phyloP scores from a whole-genome alignment of 2,797 vertebrate species.

The Falco novaeseelandiae region DNA sequence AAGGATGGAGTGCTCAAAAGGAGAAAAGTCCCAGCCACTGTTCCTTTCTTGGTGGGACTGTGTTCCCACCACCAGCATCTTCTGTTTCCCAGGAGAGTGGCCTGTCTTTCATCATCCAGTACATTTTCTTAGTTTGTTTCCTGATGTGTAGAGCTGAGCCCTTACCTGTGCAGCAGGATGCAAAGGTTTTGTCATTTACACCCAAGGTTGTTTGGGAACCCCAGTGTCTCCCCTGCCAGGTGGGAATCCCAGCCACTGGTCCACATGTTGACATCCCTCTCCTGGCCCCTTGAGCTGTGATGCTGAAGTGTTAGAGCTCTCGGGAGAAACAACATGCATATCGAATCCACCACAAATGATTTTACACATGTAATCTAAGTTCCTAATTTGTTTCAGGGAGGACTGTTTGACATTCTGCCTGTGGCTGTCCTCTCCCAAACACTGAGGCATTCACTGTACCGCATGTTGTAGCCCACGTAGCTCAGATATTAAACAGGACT shows the following conservation, averaged over 20 bases:
- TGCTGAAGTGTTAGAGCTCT: not conserved
- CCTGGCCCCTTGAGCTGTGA: not conserved
- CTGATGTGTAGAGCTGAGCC: not conserved
- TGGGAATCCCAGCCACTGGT: not conserved
- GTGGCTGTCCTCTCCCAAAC: not conserved
- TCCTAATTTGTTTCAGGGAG: not conserved
- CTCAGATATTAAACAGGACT: not conserved
- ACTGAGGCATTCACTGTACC: not conserved
- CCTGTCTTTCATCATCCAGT: not conserved
- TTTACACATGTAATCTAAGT: not conserved
- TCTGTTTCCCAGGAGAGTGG: not conserved
- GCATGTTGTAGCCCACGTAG: not conserved
- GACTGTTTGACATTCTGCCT: not conserved
- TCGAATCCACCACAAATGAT: not conserved
- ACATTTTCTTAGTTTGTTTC: not conserved
- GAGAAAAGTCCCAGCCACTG: not conserved
- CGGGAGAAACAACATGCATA: not conserved
- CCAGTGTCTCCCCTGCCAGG: not conserved
- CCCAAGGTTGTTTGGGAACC: not conserved
- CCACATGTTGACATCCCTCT: fast-evolving
- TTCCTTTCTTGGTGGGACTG: not conserved
- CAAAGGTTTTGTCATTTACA: not conserved
- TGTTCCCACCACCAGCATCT: not conserved
- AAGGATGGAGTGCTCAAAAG: not conserved
- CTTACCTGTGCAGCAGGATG: not conserved